Percentiles rank a stretch among this genome's conserved stretches.
Evolutionary conservation across 1,140 invertebrate species (phyloP).

Genomic region (Macrosteles quadrilineatus): DNA sequence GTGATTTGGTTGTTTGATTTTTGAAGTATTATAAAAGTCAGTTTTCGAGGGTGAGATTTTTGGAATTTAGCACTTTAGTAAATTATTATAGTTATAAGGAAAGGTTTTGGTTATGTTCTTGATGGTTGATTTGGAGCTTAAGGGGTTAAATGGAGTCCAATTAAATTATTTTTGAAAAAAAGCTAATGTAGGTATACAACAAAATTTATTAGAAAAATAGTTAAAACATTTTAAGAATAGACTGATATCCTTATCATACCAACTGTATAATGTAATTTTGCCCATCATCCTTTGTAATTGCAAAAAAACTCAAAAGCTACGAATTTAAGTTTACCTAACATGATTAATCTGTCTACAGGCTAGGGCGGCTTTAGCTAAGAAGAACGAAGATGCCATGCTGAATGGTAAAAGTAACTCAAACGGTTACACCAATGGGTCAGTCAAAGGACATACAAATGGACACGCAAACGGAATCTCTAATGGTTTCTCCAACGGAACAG

Average conservation of each 20-base stretch:
- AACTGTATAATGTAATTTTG: no score
- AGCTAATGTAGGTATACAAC: no score
- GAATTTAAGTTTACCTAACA: no score
- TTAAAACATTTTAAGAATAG: no score
- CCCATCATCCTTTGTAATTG: no score
- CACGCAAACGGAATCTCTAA: constrained; percentile 3
- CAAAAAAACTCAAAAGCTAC: no score
- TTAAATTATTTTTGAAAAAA: neutral
- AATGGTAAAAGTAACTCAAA: neutral
- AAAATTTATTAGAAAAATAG: no score
- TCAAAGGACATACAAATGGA: neutral
- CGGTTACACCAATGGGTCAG: neutral
- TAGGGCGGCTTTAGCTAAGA: neutral
- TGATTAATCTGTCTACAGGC: no score
- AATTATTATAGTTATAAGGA: neutral
- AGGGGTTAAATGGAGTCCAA: no score
- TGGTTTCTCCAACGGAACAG: constrained; percentile 27
- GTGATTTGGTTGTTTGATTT: no score
- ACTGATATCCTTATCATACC: no score
- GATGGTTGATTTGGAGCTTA: neutral
- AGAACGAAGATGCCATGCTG: neutral
- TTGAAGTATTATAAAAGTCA: neutral
- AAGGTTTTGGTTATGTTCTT: neutral
- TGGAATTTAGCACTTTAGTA: neutral
- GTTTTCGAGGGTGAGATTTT: neutral